Percentiles rank a stretch among this genome's conserved stretches.
Conservation (phyloP, 2,888 invertebrate species). For the Ptilodon capucinus region DNA sequence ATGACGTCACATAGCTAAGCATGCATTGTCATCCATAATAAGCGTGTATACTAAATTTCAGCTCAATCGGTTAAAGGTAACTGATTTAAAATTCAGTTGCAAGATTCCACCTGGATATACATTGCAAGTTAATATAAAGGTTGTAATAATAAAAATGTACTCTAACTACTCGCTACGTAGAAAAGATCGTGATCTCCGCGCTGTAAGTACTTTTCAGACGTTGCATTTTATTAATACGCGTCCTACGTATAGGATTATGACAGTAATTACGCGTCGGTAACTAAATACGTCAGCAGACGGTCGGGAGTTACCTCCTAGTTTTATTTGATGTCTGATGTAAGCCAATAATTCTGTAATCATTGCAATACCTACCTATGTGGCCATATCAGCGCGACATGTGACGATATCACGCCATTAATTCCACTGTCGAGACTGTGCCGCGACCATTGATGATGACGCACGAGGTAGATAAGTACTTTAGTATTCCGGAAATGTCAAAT, state of each 20-base stretch:
- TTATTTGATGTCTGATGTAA: slow-evolving; percentile 9
- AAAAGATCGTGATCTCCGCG: no score
- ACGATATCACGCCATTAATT: slow-evolving; percentile 32
- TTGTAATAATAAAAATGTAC: no score
- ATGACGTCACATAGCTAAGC: no score
- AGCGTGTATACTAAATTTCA: no score
- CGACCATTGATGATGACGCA: slow-evolving; percentile 32
- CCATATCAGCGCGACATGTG: not conserved
- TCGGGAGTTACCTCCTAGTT: slow-evolving; percentile 6
- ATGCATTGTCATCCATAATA: no score
- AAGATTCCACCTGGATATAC: no score
- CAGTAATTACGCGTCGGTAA: not conserved
- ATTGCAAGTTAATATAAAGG: no score
- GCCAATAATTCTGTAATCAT: slow-evolving; percentile 8
- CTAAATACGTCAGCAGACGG: slow-evolving; percentile 9
- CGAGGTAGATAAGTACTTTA: slow-evolving; percentile 29
- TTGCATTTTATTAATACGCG: not conserved
- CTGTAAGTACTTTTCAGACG: no score
- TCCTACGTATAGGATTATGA: not conserved
- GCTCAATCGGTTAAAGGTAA: no score
- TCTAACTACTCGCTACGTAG: no score
- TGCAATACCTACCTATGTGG: not conserved
- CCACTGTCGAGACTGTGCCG: slow-evolving; percentile 17
- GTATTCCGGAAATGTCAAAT: slow-evolving; percentile 39
- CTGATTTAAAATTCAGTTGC: no score